Percentiles rank a stretch among this genome's conserved stretches.
These are phyloP conservation scores for Neoniphon sammara DNA, from an alignment of 2,797 vertebrate genomes.

Conservation along the genomic window DNA sequence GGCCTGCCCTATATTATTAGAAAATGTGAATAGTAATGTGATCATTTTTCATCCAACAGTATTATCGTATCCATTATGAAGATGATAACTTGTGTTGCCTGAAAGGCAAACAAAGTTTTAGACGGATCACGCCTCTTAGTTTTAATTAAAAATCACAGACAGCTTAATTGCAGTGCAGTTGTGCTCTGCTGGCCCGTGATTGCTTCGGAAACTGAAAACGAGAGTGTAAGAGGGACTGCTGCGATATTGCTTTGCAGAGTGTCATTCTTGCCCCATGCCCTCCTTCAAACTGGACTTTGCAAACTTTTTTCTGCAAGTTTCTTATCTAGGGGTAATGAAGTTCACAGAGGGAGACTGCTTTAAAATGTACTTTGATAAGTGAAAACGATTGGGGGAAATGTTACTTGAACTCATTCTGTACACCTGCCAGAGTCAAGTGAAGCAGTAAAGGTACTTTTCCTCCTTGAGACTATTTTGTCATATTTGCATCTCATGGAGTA, in stretches of 20 bases:
- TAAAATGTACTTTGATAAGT: slow-evolving; percentile 58
- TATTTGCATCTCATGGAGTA: slow-evolving; percentile 69
- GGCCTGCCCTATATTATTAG: slow-evolving; percentile 49
- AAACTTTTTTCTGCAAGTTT: slow-evolving; percentile 64
- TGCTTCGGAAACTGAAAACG: slow-evolving; percentile 72
- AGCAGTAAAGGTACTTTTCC: slow-evolving; percentile 50
- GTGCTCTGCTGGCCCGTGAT: slow-evolving; percentile 80
- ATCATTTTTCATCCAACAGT: slow-evolving; percentile 73
- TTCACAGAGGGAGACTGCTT: slow-evolving; percentile 49
- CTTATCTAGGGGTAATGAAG: slow-evolving; percentile 37
- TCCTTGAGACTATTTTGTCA: slow-evolving; percentile 61
- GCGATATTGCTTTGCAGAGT: slow-evolving; percentile 58
- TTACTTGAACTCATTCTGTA: slow-evolving; percentile 64
- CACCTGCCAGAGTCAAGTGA: slow-evolving; percentile 67
- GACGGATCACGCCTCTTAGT: slow-evolving; percentile 80
- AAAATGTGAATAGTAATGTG: slow-evolving; percentile 69
- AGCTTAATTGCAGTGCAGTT: slow-evolving; percentile 82
- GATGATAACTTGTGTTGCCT: slow-evolving; percentile 79
- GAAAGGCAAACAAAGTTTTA: slow-evolving; percentile 83
- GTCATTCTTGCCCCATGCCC: slow-evolving; percentile 54
- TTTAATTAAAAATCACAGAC: slow-evolving; percentile 85
- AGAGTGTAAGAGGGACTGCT: slow-evolving; percentile 68
- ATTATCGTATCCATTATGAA: slow-evolving; percentile 75
- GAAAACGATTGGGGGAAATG: slow-evolving; percentile 58
- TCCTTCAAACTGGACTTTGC: slow-evolving; percentile 55